A percentile compares a stretch with the other conserved stretches of the same genome.
Evolutionary conservation across 2,888 invertebrate species (phyloP).

Genomic region (Philereme transversata): DNA sequence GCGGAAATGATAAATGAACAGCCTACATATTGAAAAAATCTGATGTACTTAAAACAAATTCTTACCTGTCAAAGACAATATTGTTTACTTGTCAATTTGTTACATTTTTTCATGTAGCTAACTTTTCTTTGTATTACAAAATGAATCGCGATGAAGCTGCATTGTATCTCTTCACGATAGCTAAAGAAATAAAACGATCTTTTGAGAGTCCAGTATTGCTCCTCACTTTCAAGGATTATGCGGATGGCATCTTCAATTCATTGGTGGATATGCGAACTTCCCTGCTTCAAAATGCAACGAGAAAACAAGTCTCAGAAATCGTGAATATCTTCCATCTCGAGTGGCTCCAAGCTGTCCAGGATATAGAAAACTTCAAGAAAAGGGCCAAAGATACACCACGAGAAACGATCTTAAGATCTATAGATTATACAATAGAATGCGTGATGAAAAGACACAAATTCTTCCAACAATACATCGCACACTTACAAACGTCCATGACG

Average conservation of each 20-base stretch:
- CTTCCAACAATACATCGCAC: slow-evolving; percentile 37
- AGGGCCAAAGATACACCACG: slow-evolving; percentile 44
- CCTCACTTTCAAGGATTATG: slow-evolving; percentile 52
- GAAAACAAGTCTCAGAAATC: slow-evolving; percentile 37
- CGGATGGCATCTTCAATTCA: slow-evolving; percentile 38
- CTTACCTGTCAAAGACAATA: no score
- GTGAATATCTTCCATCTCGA: slow-evolving; percentile 45
- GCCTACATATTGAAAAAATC: no score
- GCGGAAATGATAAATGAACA: no score
- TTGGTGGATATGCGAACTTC: slow-evolving; percentile 40
- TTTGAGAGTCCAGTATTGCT: slow-evolving; percentile 52
- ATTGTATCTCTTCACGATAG: slow-evolving; percentile 44
- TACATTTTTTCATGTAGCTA: no score
- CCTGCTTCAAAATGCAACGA: slow-evolving; percentile 29
- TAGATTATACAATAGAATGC: slow-evolving; percentile 47
- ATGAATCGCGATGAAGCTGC: slow-evolving; percentile 44
- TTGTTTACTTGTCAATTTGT: no score
- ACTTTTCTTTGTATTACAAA: slow-evolving; percentile 1
- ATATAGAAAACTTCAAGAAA: slow-evolving; percentile 47
- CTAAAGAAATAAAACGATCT: slow-evolving; percentile 49
- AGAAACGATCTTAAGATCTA: slow-evolving; percentile 40
- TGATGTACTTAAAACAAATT: no score
- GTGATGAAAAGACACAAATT: slow-evolving; percentile 35
- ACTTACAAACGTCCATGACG: slow-evolving; percentile 26
- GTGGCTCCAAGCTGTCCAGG: slow-evolving; percentile 51